Percentiles rank a stretch among this genome's conserved stretches.
Conservation (phyloP, 2,113 vertebrate species). For the Picathartes gymnocephalus region DNA sequence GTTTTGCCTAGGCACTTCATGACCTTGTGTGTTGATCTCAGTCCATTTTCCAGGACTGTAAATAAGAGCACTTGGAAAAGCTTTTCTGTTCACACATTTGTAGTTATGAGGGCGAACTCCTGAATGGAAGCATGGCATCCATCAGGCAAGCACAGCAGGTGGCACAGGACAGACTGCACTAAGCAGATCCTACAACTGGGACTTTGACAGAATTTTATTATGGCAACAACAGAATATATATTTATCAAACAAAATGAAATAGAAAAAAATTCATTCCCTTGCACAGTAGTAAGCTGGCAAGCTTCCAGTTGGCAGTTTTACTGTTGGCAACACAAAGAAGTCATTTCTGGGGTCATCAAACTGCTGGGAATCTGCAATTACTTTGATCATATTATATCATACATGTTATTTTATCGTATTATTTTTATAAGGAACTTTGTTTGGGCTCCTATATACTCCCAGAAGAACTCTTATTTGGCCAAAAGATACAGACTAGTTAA, state of each 20-base stretch:
- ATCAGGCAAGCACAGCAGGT: conserved; percentile 39
- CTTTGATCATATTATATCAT: background rate
- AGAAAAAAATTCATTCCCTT: background rate
- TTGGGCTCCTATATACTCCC: background rate
- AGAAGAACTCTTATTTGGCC: background rate
- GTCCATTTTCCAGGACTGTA: conserved; percentile 58
- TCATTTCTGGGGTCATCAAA: background rate
- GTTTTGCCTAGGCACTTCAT: conserved; percentile 33
- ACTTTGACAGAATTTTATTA: conserved; percentile 13
- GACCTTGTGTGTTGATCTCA: conserved; percentile 58
- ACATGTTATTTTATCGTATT: background rate
- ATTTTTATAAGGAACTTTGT: background rate
- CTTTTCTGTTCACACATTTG: conserved; percentile 60
- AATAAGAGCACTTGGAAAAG: conserved; percentile 64
- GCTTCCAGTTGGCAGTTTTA: background rate
- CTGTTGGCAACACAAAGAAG: background rate
- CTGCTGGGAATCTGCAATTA: background rate
- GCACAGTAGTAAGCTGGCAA: background rate
- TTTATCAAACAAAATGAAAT: conserved; percentile 26
- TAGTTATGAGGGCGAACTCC: conserved; percentile 28
- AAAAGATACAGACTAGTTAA: background rate
- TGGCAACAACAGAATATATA: conserved; percentile 12
- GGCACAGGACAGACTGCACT: conserved; percentile 24
- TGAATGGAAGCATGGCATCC: conserved; percentile 51
- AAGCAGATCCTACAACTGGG: conserved; percentile 5